These are phyloP conservation scores for Zygaena filipendulae DNA, from an alignment of 2,888 invertebrate genomes.

Conservation along the genomic window DNA sequence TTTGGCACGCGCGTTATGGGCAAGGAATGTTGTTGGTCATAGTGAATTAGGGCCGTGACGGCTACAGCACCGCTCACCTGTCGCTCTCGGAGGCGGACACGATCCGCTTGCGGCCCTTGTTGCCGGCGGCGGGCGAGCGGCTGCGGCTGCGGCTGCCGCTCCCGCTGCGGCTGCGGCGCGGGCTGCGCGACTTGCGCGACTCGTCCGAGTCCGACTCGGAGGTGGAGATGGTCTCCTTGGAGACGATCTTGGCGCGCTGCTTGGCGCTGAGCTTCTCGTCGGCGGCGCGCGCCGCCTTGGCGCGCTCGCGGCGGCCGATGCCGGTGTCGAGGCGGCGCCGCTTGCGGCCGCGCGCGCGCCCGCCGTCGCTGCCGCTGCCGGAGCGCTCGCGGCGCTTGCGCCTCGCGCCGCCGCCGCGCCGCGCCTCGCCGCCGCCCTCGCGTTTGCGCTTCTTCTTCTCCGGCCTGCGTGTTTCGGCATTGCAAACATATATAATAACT, in stretches of 20 bases:
- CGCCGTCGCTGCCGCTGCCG: conserved; percentile 77
- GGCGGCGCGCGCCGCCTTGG: conserved; percentile 38
- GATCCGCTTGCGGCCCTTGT: conserved; percentile 67
- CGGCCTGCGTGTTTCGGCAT: conserved; percentile 38
- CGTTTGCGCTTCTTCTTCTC: conserved; percentile 74
- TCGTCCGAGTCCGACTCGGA: conserved; percentile 81
- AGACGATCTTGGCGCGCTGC: conserved; percentile 89
- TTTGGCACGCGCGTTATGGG: no score
- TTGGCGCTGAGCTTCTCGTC: conserved; percentile 82
- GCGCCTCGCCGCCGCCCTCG: conserved; percentile 73
- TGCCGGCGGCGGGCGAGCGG: conserved; percentile 50
- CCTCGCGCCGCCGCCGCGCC: conserved; percentile 71
- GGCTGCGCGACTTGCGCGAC: conserved; percentile 34
- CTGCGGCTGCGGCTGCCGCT: conserved; percentile 57
- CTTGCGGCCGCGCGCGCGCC: conserved; percentile 70
- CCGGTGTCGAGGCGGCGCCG: conserved; percentile 58
- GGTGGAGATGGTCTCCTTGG: conserved; percentile 95
- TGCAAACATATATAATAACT: no score
- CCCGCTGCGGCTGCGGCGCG: conserved; percentile 26
- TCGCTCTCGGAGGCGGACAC: conserved; percentile 72
- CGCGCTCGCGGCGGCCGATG: conserved; percentile 48
- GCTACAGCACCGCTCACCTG: conserved; percentile 40
- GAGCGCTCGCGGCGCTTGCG: conserved; percentile 44
- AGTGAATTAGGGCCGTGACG: no score
- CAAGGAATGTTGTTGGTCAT: no score